phyloP scores from a whole-genome alignment of 1,140 invertebrate species.

The Mycetomoellerius zeteki region DNA sequence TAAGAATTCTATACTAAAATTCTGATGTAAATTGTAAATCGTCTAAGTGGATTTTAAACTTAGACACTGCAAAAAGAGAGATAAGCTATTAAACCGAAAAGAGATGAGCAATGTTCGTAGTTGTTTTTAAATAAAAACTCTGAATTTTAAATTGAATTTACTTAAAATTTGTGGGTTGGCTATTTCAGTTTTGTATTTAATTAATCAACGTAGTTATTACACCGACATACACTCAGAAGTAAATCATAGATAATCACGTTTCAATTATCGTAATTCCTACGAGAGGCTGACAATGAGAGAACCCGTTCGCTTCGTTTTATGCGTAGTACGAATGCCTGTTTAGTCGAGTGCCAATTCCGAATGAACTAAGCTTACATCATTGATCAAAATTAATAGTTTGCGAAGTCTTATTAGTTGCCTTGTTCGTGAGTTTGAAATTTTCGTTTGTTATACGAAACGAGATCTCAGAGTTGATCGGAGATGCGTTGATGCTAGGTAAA shows the following conservation, averaged over 20 bases:
- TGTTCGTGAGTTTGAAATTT: not conserved
- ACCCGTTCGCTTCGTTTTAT: not conserved
- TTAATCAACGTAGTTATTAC: not conserved
- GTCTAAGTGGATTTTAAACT: not conserved
- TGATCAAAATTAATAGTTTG: constrained; percentile 5
- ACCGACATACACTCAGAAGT: not conserved
- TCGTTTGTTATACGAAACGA: not conserved
- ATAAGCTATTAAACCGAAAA: not conserved
- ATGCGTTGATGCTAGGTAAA: constrained; percentile 4
- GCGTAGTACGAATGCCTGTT: not conserved
- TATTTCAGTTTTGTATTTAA: not conserved
- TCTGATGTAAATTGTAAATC: not conserved
- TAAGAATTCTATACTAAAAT: not conserved
- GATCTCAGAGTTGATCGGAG: not conserved
- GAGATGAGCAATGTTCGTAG: not conserved
- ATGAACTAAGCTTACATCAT: not conserved
- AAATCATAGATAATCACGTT: constrained; percentile 17
- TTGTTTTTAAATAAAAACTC: not conserved
- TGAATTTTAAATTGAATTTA: constrained; percentile 12
- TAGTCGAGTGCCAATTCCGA: not conserved
- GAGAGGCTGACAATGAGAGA: not conserved
- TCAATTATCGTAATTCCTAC: constrained; percentile 16
- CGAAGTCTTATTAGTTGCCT: not conserved
- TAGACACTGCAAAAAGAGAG: not conserved
- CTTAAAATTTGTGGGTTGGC: not conserved